phyloP scores from a whole-genome alignment of 2,797 vertebrate genomes.

The Pangasius macronema region DNA sequence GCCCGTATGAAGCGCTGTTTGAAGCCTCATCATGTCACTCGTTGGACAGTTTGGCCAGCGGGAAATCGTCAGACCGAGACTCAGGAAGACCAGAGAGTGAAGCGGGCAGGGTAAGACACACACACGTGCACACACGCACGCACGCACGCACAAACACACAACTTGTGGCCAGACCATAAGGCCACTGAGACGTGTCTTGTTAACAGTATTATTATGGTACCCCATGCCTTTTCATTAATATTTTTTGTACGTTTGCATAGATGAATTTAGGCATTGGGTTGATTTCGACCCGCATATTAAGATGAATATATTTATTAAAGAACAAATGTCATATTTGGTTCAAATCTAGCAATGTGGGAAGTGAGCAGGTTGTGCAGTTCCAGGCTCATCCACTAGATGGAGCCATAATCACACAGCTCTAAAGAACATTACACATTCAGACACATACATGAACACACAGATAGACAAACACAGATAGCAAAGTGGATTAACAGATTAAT shows the following conservation, averaged over 20 bases:
- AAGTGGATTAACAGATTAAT: background rate
- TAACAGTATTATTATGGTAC: background rate
- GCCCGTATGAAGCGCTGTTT: slow-evolving; percentile 90
- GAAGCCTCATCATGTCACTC: slow-evolving; percentile 95
- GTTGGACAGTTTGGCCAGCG: slow-evolving; percentile 91
- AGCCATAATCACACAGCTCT: background rate
- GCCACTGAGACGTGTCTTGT: background rate
- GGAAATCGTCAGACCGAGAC: slow-evolving; percentile 90
- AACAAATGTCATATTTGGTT: background rate
- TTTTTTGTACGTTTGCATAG: background rate
- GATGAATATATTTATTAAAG: background rate
- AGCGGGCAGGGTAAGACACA: slow-evolving; percentile 71
- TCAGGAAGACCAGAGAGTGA: slow-evolving; percentile 82
- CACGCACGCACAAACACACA: background rate
- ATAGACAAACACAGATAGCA: background rate
- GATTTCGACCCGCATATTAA: background rate
- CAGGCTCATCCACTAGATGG: background rate
- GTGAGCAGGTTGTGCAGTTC: background rate
- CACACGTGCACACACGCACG: background rate
- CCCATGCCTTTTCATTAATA: background rate
- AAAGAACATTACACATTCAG: background rate
- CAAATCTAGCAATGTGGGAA: too few relatives aligned
- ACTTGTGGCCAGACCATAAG: background rate
- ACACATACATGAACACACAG: background rate
- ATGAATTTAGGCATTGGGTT: background rate